Conservation (phyloP, 1,140 invertebrate species). For the Drosophila arizonae region DNA sequence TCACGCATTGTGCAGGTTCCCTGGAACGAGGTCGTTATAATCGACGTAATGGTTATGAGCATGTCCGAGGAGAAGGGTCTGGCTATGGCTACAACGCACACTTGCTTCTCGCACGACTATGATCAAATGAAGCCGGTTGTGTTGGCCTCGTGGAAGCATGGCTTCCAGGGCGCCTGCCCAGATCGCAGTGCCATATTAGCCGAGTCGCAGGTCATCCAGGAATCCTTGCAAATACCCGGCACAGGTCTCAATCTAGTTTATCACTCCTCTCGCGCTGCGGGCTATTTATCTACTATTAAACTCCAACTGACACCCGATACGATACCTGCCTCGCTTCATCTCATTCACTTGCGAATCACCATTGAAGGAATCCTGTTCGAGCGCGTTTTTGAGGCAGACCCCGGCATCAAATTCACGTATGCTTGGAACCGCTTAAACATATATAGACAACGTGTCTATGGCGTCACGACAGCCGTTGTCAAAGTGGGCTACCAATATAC, state of each 20-base stretch:
- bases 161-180: constrained; percentile 97
- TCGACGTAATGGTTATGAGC: constrained; percentile 93
- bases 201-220: constrained; percentile 97
- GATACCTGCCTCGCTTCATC: constrained; percentile 90
- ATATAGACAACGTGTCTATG: constrained; percentile 97
- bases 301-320: constrained; percentile 94
- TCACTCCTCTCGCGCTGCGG: constrained; percentile 94
- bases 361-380: constrained; percentile 97
- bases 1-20: constrained; percentile 96
- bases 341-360: constrained; percentile 95
- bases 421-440: constrained; percentile 98
- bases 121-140: constrained; percentile 97
- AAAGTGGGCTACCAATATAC: constrained; percentile 98
- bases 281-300: constrained; percentile 97
- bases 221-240: constrained; percentile 95
- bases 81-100: constrained; percentile 86
- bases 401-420: constrained; percentile 97
- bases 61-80: constrained; percentile 89
- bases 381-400: constrained; percentile 97
- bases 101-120: constrained; percentile 95
- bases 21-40: constrained; percentile 98
- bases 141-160: constrained; percentile 97
- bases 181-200: constrained; percentile 95
- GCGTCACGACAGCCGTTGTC: constrained; percentile 94
- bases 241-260: constrained; percentile 97